Percentiles rank a stretch among this genome's conserved stretches.
Evolutionary conservation across 2,797 vertebrate species (phyloP).

Genomic region (Erithacus rubecula): DNA sequence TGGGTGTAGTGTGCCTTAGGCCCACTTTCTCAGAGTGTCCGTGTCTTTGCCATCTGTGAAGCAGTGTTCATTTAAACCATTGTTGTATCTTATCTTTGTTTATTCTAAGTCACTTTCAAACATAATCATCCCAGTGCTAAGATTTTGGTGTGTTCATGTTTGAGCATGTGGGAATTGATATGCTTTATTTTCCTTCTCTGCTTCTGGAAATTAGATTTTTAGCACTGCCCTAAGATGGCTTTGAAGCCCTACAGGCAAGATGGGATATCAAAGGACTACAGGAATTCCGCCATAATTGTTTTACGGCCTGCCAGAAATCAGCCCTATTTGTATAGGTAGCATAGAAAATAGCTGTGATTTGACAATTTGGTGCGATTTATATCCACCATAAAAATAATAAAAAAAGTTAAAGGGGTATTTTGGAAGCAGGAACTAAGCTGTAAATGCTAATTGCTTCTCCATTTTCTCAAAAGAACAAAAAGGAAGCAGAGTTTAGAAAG

Average conservation of each 20-base stretch:
- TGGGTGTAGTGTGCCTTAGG: not conserved
- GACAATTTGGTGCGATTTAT: slow-evolving; percentile 85
- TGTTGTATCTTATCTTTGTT: not conserved
- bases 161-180: slow-evolving; percentile 23
- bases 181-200: slow-evolving; percentile 51
- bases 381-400: slow-evolving; percentile 81
- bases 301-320: slow-evolving; percentile 87
- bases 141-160: slow-evolving; percentile 5
- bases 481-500: slow-evolving; percentile 76
- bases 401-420: slow-evolving; percentile 75
- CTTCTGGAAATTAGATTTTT: slow-evolving; percentile 63
- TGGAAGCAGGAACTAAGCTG: slow-evolving; percentile 90
- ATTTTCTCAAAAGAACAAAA: slow-evolving; percentile 84
- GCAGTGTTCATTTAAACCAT: not conserved
- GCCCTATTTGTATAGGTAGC: slow-evolving; percentile 86
- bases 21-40: not conserved
- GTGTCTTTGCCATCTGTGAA: not conserved
- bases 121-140: not conserved
- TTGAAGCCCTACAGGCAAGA: slow-evolving; percentile 71
- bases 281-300: slow-evolving; percentile 87
- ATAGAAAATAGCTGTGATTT: slow-evolving; percentile 84
- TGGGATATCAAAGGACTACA: slow-evolving; percentile 80
- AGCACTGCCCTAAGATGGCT: slow-evolving; percentile 58
- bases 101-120: not conserved
- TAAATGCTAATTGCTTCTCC: slow-evolving; percentile 86